These are phyloP conservation scores for Agonum fuliginosum DNA, from an alignment of 2,888 invertebrate genomes.

Conservation along the genomic window DNA sequence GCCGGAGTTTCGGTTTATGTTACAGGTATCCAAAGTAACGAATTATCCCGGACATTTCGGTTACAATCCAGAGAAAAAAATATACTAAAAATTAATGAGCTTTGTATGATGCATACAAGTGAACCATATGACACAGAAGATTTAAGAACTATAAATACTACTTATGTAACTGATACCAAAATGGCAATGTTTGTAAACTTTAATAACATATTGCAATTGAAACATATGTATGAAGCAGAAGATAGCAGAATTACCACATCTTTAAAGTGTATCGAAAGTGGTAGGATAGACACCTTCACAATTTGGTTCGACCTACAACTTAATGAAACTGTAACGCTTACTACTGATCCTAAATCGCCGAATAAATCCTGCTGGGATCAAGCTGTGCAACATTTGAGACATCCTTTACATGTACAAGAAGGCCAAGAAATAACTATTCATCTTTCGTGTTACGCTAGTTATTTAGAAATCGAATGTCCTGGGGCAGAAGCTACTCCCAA, in stretches of 20 bases:
- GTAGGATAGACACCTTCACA: constrained; percentile 79
- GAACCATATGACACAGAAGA: constrained; percentile 82
- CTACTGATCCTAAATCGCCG: constrained; percentile 76
- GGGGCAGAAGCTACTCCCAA: not conserved
- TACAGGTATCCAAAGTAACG: constrained; percentile 77
- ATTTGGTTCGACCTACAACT: constrained; percentile 85
- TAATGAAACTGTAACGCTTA: constrained; percentile 77
- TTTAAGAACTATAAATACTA: constrained; percentile 75
- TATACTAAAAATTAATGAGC: constrained; percentile 63
- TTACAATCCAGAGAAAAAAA: constrained; percentile 65
- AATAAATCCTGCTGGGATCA: constrained; percentile 85
- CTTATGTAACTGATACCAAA: constrained; percentile 77
- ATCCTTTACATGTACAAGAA: constrained; percentile 69
- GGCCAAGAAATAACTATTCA: constrained; percentile 69
- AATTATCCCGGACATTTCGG: constrained; percentile 74
- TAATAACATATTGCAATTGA: constrained; percentile 75
- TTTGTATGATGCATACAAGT: constrained; percentile 54
- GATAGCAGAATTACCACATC: constrained; percentile 61
- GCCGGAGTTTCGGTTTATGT: constrained; percentile 78
- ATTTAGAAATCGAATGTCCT: constrained; percentile 33
- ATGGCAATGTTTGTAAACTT: constrained; percentile 79
- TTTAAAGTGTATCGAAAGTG: constrained; percentile 72
- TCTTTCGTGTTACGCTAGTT: constrained; percentile 72
- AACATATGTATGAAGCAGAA: constrained; percentile 64
- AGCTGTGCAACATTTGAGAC: constrained; percentile 79